A percentile compares a stretch with the other conserved stretches of the same genome.
Conservation (phyloP, 2,888 invertebrate genomes). For the Athetis lepigone region DNA sequence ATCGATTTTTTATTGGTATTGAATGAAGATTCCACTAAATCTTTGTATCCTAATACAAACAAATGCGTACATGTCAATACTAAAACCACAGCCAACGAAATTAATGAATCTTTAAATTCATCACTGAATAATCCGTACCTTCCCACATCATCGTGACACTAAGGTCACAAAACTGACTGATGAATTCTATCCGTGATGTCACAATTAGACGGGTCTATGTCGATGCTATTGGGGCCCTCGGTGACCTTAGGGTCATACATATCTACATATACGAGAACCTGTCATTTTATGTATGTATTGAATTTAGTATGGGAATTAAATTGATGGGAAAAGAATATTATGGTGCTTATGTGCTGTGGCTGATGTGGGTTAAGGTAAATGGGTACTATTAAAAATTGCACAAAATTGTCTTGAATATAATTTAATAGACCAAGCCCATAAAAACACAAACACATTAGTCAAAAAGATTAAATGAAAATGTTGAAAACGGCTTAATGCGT, state of each 20-base stretch:
- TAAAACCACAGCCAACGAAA: slow-evolving; percentile 10
- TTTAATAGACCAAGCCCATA: too few species aligned
- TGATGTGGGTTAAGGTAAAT: too few species aligned
- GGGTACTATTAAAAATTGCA: too few species aligned
- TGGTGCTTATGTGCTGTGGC: slow-evolving; percentile 2
- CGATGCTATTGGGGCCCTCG: slow-evolving; percentile 75
- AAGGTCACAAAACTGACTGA: slow-evolving; percentile 81
- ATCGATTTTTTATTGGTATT: too few species aligned
- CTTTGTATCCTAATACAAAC: too few species aligned
- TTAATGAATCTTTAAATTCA: slow-evolving; percentile 36
- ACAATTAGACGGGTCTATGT: slow-evolving; percentile 80
- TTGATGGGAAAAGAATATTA: slow-evolving; percentile 50
- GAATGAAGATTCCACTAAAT: too few species aligned
- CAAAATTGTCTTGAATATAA: too few species aligned
- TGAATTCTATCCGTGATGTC: slow-evolving; percentile 87
- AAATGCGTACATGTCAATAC: neutral
- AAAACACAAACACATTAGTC: too few species aligned
- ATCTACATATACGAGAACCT: slow-evolving; percentile 57
- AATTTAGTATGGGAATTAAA: slow-evolving; percentile 56
- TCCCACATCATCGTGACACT: slow-evolving; percentile 62
- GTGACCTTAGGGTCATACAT: slow-evolving; percentile 58
- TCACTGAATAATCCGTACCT: slow-evolving; percentile 31
- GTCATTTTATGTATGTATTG: slow-evolving; percentile 57
- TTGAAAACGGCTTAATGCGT: too few species aligned
- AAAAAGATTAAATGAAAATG: too few species aligned